phyloP scores from a whole-genome alignment of 2,113 vertebrate genomes.

The Polyodon spathula region DNA sequence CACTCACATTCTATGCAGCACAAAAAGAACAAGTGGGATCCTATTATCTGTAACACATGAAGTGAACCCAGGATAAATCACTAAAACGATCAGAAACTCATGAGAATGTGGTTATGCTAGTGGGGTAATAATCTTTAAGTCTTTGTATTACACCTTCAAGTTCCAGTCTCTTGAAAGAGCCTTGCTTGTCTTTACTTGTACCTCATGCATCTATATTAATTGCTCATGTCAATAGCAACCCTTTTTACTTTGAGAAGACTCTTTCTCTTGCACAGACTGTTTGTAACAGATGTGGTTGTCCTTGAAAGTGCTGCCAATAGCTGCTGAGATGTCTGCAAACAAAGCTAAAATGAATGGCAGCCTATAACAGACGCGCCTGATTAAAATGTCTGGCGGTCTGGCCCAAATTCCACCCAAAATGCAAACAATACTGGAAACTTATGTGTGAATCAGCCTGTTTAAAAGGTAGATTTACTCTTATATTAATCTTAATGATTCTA shows the following conservation, averaged over 20 bases:
- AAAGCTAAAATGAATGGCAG: constrained; percentile 1
- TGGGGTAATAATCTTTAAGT: no score
- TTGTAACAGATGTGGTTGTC: constrained; percentile 7
- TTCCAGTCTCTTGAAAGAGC: not conserved
- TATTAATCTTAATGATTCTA: no score
- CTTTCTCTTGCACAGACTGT: not conserved
- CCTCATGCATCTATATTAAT: constrained; percentile 6
- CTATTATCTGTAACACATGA: no score
- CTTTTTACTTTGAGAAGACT: constrained; percentile 1
- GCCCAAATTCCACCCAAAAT: no score
- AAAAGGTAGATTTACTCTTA: no score
- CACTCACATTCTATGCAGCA: no score
- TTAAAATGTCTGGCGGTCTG: not conserved
- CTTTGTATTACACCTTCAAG: not conserved
- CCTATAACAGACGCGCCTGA: constrained; percentile 4
- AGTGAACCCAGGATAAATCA: no score
- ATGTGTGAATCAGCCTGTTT: not conserved
- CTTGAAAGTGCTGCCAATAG: constrained; percentile 1
- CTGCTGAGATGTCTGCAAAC: not conserved
- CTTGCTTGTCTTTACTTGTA: not conserved
- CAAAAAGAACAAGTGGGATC: no score
- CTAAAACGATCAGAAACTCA: no score
- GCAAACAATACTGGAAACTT: not conserved
- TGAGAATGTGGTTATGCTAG: no score
- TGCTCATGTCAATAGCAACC: no score